Evolutionary conservation across 2,113 vertebrate species (phyloP), one percentile per base, ranked within the genome.

Genomic region (Phocoena phocoena): DNA sequence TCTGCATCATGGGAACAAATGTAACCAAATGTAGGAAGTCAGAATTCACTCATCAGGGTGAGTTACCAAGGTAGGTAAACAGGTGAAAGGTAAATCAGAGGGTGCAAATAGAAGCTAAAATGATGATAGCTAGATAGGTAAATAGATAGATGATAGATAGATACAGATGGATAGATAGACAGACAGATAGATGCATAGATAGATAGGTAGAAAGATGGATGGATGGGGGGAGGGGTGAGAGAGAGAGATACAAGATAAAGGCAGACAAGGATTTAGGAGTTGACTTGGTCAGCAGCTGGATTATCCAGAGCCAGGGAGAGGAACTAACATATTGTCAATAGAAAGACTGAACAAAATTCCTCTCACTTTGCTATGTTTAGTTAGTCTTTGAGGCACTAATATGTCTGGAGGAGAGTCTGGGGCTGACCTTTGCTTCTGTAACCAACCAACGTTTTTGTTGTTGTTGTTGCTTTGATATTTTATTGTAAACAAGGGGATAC

Each of bases 251-350:
- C 44, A 50, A 76, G 17, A 76, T 44, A 50, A 70, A 73, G 8
- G 44, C 6, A 77, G 23, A 26, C 7, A 31, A 79, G 23, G 1
- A 31, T 55, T 4, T n/a, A 47, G 21, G 14, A 38, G n/a, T 4
- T 26, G 2, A 58, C 11, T 60, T 33, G 11, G 17, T 68, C 28
- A 76, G 18, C 21, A 58, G 14, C 0, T 58, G 28, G 15, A 9
- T 47, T 41, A 58, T 53, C 23, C 25, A 13, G 44, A 85, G 21
- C 9, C 41, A 44, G 41, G 47, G 14, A 11, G 2, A 63, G 15
- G 21, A 7, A 31, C 18, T 9, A 28, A 14, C 2, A 9, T 4
- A 7, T 5, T 2, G 2, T 25, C n/a, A 53, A 44, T 18, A 23
- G 25, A 77, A 65, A 58, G 2, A 33, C 4, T 2, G 6, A 53